These are phyloP conservation scores for Colossoma macropomum DNA, from an alignment of 2,113 vertebrate species.

Conservation along the genomic window DNA sequence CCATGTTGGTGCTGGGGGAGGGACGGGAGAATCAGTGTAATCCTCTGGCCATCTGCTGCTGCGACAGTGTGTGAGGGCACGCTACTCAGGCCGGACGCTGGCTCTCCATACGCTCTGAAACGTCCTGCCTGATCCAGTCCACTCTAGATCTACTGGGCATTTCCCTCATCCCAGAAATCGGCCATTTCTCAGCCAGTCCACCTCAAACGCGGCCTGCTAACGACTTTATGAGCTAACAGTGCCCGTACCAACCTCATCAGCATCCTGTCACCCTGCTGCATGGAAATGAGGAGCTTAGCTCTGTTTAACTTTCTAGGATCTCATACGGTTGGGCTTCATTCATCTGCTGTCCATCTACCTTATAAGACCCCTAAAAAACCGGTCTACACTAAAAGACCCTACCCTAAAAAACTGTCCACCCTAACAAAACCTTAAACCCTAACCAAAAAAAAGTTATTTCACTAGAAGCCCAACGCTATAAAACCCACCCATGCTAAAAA, in stretches of 20 bases:
- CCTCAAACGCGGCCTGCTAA: neutral
- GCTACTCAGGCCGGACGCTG: neutral
- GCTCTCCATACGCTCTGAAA: neutral
- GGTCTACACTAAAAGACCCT: too few relatives aligned
- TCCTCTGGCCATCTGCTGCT: slow-evolving; percentile 75
- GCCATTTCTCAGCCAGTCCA: neutral
- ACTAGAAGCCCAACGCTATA: too few relatives aligned
- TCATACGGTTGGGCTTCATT: too few relatives aligned
- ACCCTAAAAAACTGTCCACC: too few relatives aligned
- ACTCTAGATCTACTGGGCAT: neutral
- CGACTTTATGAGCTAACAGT: neutral
- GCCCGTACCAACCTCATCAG: neutral
- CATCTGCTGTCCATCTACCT: too few relatives aligned
- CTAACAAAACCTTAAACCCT: too few relatives aligned
- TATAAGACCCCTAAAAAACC: too few relatives aligned
- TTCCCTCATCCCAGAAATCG: neutral
- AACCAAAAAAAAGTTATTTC: too few relatives aligned
- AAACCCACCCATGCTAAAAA: too few relatives aligned
- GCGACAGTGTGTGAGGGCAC: slow-evolving; percentile 7
- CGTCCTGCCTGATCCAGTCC: neutral
- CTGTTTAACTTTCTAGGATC: too few relatives aligned
- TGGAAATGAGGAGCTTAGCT: neutral
- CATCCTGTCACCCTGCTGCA: neutral
- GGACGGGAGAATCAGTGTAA: slow-evolving; percentile 64
- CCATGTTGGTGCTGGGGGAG: slow-evolving; percentile 50